Conservation (phyloP, 2,113 vertebrate species). For the Eulemur macaco region DNA sequence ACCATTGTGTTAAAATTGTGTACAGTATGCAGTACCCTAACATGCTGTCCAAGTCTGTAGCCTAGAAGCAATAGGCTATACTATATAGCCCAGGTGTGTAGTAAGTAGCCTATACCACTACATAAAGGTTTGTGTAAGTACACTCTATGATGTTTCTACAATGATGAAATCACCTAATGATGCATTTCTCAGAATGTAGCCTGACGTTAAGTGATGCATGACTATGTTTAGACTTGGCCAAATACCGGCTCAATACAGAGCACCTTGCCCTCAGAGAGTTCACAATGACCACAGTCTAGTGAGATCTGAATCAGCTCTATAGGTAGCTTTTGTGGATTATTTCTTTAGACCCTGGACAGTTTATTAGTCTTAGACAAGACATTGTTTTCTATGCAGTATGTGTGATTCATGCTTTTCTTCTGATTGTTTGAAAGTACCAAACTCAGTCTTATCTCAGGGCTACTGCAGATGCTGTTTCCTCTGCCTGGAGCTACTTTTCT, state of each 20-base stretch:
- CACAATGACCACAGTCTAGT: neutral
- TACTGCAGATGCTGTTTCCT: neutral
- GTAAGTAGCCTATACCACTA: neutral
- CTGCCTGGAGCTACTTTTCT: neutral
- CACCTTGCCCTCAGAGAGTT: neutral
- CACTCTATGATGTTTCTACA: no score
- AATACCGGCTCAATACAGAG: neutral
- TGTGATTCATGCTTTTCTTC: constrained; percentile 34
- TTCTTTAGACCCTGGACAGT: neutral
- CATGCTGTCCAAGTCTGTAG: neutral
- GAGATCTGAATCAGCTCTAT: neutral
- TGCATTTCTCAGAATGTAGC: neutral
- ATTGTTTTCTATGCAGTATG: neutral
- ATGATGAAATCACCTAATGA: neutral
- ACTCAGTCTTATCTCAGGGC: neutral
- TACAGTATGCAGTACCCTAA: neutral
- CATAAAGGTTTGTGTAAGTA: neutral
- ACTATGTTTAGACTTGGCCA: neutral
- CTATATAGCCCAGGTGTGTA: no score
- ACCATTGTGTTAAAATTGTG: neutral
- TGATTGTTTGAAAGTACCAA: neutral
- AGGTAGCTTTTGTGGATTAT: neutral
- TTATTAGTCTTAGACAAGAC: neutral
- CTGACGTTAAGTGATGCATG: neutral
- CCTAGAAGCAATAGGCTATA: neutral